Evolutionary conservation across 1,140 invertebrate genomes (phyloP).

Genomic region (Trachymyrmex septentrionalis): DNA sequence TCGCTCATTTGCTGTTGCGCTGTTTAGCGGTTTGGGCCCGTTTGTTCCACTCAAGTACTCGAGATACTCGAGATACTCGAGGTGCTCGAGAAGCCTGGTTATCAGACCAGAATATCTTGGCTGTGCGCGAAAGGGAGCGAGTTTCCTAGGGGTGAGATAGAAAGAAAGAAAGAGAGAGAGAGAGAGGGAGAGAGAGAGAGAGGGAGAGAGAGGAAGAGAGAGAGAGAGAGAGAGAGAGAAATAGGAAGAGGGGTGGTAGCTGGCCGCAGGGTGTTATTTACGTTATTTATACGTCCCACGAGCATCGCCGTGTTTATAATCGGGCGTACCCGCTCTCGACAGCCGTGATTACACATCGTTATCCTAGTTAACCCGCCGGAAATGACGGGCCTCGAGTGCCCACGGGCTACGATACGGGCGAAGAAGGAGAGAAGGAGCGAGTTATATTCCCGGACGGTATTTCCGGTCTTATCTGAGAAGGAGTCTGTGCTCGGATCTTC

Average conservation of each 20-base stretch:
- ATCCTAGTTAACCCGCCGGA: constrained; percentile 82
- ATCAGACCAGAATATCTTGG: constrained; percentile 63
- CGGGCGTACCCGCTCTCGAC: constrained; percentile 76
- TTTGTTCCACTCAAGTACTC: constrained; percentile 35
- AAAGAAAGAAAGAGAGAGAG: not conserved
- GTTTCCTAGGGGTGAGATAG: constrained; percentile 9
- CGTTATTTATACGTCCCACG: constrained; percentile 85
- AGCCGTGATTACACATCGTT: constrained; percentile 84
- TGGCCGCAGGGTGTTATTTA: constrained; percentile 80
- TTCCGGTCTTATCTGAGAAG: constrained; percentile 61
- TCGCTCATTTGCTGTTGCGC: not conserved
- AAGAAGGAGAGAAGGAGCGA: constrained; percentile 17
- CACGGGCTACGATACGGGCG: constrained; percentile 56
- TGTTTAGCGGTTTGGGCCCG: not conserved
- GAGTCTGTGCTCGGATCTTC: constrained; percentile 14
- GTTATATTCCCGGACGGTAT: constrained; percentile 28
- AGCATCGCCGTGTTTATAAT: constrained; percentile 82
- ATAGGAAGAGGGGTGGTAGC: not conserved
- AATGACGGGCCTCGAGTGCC: constrained; percentile 77
- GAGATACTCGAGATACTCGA: constrained; percentile 4
- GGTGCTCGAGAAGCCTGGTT: constrained; percentile 31
- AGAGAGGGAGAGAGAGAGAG: not conserved
- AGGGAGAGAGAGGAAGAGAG: not conserved
- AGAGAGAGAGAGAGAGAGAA: not conserved
- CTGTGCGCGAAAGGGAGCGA: constrained; percentile 6